Evolutionary conservation across 2,888 invertebrate genomes (phyloP).

Genomic region (Stenotaenia linearis): DNA sequence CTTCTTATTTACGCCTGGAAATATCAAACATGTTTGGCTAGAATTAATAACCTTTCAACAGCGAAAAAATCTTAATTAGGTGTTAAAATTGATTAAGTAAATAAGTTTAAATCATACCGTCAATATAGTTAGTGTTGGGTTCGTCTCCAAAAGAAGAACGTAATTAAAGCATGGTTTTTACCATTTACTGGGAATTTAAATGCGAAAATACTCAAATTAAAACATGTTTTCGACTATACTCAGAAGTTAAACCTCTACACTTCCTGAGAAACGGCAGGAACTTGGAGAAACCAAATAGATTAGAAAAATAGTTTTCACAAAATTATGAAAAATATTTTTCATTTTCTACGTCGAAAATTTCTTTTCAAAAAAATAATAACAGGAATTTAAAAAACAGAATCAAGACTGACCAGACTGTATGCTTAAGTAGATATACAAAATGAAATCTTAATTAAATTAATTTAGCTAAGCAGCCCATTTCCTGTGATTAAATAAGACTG

Average conservation of each 20-base stretch:
- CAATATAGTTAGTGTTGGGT: too few relatives aligned
- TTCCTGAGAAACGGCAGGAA: background rate
- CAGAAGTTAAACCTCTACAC: background rate
- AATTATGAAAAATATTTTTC: background rate
- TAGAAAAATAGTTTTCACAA: background rate
- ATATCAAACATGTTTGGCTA: background rate
- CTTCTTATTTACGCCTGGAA: background rate
- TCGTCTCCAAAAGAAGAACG: too few relatives aligned
- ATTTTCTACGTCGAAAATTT: background rate
- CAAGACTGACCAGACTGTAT: background rate
- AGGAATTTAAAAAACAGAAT: background rate
- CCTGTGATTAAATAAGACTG: constrained; percentile 6
- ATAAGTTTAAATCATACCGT: background rate
- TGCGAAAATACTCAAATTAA: background rate
- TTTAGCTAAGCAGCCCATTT: background rate
- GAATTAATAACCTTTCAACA: background rate
- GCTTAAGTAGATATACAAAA: background rate
- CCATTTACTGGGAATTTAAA: background rate
- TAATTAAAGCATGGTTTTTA: too few relatives aligned
- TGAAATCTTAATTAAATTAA: background rate
- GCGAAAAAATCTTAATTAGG: background rate
- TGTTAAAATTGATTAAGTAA: background rate
- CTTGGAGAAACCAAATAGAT: background rate
- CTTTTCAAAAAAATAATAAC: background rate
- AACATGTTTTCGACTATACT: background rate